Base-by-base conservation (phyloP, 2,888 invertebrate genomes). In the Pediacus dermestoides region DNA sequence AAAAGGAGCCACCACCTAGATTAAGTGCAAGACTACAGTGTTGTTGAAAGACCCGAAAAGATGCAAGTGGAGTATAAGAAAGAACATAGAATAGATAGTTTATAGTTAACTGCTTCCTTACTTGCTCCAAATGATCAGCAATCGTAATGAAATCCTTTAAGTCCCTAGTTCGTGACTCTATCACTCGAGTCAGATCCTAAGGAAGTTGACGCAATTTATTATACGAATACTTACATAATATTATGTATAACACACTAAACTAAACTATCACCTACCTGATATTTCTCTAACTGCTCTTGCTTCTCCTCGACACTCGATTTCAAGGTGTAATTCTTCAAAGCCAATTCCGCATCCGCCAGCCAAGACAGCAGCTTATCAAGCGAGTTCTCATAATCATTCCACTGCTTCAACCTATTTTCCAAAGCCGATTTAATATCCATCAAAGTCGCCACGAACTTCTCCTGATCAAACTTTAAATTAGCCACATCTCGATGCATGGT, bases 281-380 rank as follows among this genome's bases (percentile, higher is more conserved):
- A 94, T 70, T 86, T 88, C 61, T 86, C 85, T 21, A 90, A 76
- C 65, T 93, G 93, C 48, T 90, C 88, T 52, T 87, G 79, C 67
- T 95, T 95, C 60, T 94, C 93, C 52, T 92, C 89, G 15, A 91
- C 71, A 0, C 88, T 87, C 27, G 88, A 82, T 61, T 86, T 88
- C 3, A 86, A 78, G 16, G 81, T 78, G 60, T 88, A 92, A 48
- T 88, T 90, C 66, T 92, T 90, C 36, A 96, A 73, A 9, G 81
- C 78, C 54, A 81, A 79, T 70, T 95, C 95, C 1, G 90, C 86
- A 45, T 92, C 91, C 30, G 80, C 80, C 39, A 95, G 69, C 90
- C 93, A 93, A 30, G 77, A 77, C 37, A 89, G 77, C 30, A 95
- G 73, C 26, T 85, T 77, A 52, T 91, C 90, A 54, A 89, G 78